Evolutionary conservation across 30 jellyfish, hydroid and myxozoan species (phyloP).

Genomic region (Pelagia noctiluca): DNA sequence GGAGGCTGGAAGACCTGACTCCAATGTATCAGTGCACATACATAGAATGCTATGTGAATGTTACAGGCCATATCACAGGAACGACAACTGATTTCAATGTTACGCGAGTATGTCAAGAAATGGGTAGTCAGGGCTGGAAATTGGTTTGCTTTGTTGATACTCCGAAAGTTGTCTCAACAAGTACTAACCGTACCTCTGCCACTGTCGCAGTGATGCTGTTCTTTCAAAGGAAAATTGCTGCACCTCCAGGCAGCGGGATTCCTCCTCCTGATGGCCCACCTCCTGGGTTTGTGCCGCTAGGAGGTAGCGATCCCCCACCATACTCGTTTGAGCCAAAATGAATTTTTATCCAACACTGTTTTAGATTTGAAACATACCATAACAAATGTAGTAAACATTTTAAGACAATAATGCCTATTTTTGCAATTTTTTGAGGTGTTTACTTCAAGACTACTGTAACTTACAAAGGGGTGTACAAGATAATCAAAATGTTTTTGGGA

Average conservation of each 20-base stretch:
- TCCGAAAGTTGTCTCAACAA: constrained; percentile 25
- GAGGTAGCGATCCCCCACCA: not conserved
- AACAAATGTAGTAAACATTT: no score
- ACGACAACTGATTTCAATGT: constrained; percentile 27
- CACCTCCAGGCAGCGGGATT: not conserved
- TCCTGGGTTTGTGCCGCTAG: not conserved
- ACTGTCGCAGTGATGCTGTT: constrained; percentile 32
- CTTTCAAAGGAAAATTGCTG: constrained; percentile 34
- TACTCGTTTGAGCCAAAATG: no score
- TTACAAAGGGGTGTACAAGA: no score
- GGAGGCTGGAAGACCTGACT: constrained; percentile 36
- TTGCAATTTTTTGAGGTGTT: no score
- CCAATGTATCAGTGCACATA: constrained; percentile 59
- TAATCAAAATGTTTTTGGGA: no score
- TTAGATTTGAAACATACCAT: no score
- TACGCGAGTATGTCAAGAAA: constrained; percentile 43
- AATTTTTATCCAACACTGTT: no score
- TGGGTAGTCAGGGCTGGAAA: constrained; percentile 80
- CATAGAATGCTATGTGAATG: constrained; percentile 35
- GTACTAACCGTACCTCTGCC: constrained; percentile 38
- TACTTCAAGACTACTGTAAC: no score
- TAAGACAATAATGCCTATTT: no score
- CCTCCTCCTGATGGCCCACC: not conserved
- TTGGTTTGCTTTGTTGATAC: constrained; percentile 57
- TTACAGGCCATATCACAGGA: constrained; percentile 17